Evolutionary conservation across 2,888 invertebrate genomes (phyloP), one percentile per base, ranked within the genome.

Genomic region (Drosophila imparisetae): DNA sequence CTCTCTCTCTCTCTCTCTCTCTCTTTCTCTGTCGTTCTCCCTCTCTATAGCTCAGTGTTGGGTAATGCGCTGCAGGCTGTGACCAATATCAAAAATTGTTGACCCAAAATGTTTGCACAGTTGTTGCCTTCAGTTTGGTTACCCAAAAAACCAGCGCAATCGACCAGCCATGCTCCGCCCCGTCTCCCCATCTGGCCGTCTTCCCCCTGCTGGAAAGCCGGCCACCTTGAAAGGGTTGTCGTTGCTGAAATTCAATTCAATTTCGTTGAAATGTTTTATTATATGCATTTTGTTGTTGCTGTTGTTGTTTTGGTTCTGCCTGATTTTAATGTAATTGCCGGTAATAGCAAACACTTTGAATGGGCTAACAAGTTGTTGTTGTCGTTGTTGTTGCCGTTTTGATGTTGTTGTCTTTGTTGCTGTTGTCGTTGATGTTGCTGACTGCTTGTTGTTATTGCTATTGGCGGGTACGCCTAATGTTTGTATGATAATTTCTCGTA

Each of bases 291-390:
- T 69, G 78, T 72, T 73, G 71, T 61, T 69, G 62, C 34, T 45
- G 59, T 65, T 75, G 71, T 62, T 57, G 53, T 34, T 61, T 49
- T 72, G 48, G 30, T 24, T 59, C 21, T 67, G 73, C 63, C 73
- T 81, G 83, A 83, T 83, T 83, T 83, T 83, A 83, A 83, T 83
- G 82, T 83, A 83, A 83, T 83, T 83, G 83, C 74, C 67, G 74
- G 78, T 75, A 83, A 83, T 83, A 75, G 78, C 69, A 73, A 72
- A 83, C 66, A 83, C 69, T 80, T 78, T 77, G 80, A 72, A 72
- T 78, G 69, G 74, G 65, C 73, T 76, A 82, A 81, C 82, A 83
- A 76, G 74, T 80, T 77, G 72, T 72, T 72, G 60, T 65, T 32
- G 59, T 32, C 32, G 11, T 32, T 32, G 32, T 32, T 32, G 32